Evolutionary conservation across 2,888 invertebrate species (phyloP), one percentile per base, ranked within the genome.

Genomic region (Lobophora halterata): DNA sequence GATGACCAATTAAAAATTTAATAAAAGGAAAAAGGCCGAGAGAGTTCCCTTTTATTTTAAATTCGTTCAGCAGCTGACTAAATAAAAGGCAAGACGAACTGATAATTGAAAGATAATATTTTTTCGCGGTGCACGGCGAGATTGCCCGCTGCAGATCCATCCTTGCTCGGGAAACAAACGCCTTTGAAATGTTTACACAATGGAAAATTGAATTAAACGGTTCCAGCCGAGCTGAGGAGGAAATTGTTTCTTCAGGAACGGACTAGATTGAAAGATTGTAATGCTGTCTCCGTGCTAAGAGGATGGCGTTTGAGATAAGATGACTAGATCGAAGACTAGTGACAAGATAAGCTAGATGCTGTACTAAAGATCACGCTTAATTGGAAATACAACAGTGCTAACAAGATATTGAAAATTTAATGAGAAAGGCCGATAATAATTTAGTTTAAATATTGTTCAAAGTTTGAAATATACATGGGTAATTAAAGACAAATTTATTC

Each of bases 81-180:
- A 78, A 77, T 69, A 76, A 52, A 67, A 52, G 58, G 49, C 49
- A 61, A 61, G 65, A 65, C 62, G 59, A 67, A 56, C 51, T 55
- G 59, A 64, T 78, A 78, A 79, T 78, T 79, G 76, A 78, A 78
- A 71, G 72, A 79, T 73, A 78, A 78, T 77, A 78, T 78, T 79
- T 75, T 74, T 70, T 59, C 55, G 49, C 62, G 61, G 53, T 69
- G 68, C 67, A 70, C 58, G 61, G 49, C 14, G 55, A 59, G 58
- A 58, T 60, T 54, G 62, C 54, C 53, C 51, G 27, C 24, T 67
- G 65, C 61, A 66, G 61, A 61, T 34, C 59, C 52, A 55, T 49
- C 55, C 45, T 51, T 57, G 28, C 46, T 51, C 40, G 26, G 47
- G 48, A 46, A 49, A 50, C 49, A 50, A 52, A 54, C 44, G 47